These are phyloP conservation scores for Drosophila ananassae DNA, from an alignment of 1,140 invertebrate genomes.

Conservation along the genomic window DNA sequence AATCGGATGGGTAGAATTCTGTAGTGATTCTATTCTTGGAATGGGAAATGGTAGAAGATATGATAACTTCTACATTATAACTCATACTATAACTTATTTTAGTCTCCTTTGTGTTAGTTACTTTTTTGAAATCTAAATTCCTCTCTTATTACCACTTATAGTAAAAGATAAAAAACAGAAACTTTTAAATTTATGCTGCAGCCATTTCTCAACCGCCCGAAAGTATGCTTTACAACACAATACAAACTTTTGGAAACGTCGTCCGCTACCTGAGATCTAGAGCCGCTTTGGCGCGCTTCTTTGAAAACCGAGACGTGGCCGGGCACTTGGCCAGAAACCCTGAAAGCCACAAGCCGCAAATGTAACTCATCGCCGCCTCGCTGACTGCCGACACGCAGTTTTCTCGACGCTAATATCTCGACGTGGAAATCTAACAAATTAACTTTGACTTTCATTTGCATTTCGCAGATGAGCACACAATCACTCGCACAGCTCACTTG, in stretches of 20 bases:
- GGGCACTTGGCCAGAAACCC: constrained; percentile 21
- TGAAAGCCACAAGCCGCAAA: constrained; percentile 12
- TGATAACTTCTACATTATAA: no score
- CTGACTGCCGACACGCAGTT: constrained; percentile 22
- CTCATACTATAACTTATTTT: background rate
- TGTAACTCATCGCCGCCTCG: constrained; percentile 23
- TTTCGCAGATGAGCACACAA: constrained; percentile 62
- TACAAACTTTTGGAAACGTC: background rate
- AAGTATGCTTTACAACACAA: no score
- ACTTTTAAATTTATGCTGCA: constrained; percentile 3
- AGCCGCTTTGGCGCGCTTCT: background rate
- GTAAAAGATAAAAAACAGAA: background rate
- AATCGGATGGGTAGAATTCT: background rate
- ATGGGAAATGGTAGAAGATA: no score
- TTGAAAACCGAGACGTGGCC: constrained; percentile 29
- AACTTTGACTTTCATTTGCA: constrained; percentile 81
- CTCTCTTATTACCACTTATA: background rate
- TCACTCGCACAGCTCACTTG: constrained; percentile 32
- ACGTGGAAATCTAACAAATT: constrained; percentile 79
- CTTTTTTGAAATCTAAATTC: no score
- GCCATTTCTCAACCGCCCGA: constrained; percentile 32
- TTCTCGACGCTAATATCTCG: constrained; percentile 27
- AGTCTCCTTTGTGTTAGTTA: background rate
- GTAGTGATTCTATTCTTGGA: no score
- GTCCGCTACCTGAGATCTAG: constrained; percentile 5